Percentiles rank a stretch among this genome's conserved stretches.
Conservation (phyloP, 2,888 invertebrate genomes). For the Schizaphis graminum region DNA sequence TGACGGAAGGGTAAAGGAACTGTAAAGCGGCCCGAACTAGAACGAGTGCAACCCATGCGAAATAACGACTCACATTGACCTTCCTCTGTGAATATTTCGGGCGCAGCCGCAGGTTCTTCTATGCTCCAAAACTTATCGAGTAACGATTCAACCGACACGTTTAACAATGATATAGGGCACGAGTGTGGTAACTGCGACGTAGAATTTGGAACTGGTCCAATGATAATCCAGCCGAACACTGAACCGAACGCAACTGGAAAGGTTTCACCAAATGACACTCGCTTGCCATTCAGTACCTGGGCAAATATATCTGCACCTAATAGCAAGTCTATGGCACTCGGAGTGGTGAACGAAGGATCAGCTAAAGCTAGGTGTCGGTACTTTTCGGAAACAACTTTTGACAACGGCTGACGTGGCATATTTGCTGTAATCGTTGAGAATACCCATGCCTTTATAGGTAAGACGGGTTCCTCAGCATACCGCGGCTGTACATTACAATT, state of each 20-base stretch:
- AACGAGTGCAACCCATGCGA: too few species aligned
- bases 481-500: not conserved
- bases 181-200: too few species aligned
- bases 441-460: not conserved
- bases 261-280: not conserved
- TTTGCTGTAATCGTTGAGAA: not conserved
- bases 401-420: not conserved
- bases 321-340: not conserved
- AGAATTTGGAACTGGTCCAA: not conserved
- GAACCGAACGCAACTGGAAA: not conserved
- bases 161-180: not conserved
- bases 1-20: not conserved
- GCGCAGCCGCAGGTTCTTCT: not conserved
- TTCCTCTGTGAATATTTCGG: not conserved
- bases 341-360: not conserved
- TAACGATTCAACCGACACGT: not conserved
- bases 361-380: not conserved
- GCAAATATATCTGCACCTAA: not conserved
- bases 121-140: not conserved
- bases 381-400: not conserved
- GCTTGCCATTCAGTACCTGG: not conserved
- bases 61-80: not conserved
- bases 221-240: not conserved
- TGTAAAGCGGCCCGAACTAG: not conserved
- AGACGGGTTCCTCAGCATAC: not conserved